These are phyloP conservation scores for Hofmannophila pseudospretella DNA, from an alignment of 2,888 invertebrate species.

Conservation along the genomic window DNA sequence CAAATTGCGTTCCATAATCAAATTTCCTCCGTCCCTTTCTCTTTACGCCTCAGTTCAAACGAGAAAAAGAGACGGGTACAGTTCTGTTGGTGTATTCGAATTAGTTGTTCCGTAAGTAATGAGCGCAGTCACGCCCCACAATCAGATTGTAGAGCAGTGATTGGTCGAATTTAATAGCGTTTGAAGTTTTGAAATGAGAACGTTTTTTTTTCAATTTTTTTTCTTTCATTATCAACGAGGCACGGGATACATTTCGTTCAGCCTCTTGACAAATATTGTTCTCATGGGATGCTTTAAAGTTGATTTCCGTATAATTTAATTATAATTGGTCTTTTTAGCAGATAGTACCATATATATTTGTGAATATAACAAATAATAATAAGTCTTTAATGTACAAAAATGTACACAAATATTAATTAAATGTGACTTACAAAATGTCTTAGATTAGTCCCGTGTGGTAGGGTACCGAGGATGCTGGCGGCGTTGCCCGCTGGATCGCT, in stretches of 20 bases:
- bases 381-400: too few species aligned
- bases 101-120: conserved; percentile 52
- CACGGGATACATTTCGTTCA: conserved; percentile 5
- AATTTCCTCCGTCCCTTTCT: conserved; percentile 29
- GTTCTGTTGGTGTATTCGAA: conserved; percentile 16
- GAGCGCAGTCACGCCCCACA: conserved; percentile 66
- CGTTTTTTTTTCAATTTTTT: conserved; percentile 55
- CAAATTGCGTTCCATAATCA: conserved; percentile 43
- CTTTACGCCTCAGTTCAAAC: conserved; percentile 3
- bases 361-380: too few species aligned
- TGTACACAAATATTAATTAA: too few species aligned
- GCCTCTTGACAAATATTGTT: conserved; percentile 5
- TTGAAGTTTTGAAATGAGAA: conserved; percentile 51
- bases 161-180: conserved; percentile 59
- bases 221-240: conserved; percentile 48
- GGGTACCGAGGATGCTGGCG: too few species aligned
- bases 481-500: too few species aligned
- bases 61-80: conserved; percentile 32
- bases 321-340: too few species aligned
- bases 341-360: too few species aligned
- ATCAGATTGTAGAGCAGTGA: conserved; percentile 51
- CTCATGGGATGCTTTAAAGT: not conserved
- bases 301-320: too few species aligned
- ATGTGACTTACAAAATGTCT: too few species aligned
- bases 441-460: too few species aligned